phyloP scores from a whole-genome alignment of 2,797 vertebrate species.

The Petrocephalus sullivani region DNA sequence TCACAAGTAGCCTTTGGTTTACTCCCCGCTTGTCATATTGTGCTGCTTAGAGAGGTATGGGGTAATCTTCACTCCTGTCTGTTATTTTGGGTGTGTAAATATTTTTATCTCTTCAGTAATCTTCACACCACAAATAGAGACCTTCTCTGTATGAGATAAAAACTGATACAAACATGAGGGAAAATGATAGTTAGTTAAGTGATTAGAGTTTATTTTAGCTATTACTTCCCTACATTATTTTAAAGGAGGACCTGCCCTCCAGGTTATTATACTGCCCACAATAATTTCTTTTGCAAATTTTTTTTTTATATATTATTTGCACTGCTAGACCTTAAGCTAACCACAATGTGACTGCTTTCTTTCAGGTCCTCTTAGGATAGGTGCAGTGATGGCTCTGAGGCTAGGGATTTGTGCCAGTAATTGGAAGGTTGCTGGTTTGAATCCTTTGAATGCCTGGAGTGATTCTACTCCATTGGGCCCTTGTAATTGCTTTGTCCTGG shows the following conservation, averaged over 20 bases:
- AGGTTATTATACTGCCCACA: neutral
- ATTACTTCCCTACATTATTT: neutral
- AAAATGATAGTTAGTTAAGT: neutral
- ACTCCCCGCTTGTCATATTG: slow-evolving; percentile 23
- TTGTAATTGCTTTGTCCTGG: too few relatives aligned
- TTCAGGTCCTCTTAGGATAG: neutral
- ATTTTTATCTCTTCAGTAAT: neutral
- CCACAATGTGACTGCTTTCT: neutral
- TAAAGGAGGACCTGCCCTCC: neutral
- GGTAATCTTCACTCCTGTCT: neutral
- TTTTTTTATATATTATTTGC: neutral
- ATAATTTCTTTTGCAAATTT: neutral
- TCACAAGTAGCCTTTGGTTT: neutral
- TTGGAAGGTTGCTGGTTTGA: too few relatives aligned
- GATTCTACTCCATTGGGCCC: too few relatives aligned
- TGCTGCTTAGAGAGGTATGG: neutral
- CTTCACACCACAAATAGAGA: neutral
- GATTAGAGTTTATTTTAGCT: neutral
- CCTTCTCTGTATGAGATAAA: neutral
- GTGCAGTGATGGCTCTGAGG: too few relatives aligned
- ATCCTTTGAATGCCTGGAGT: too few relatives aligned
- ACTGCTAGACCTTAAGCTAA: neutral
- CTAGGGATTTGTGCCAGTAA: too few relatives aligned
- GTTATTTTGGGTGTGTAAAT: slow-evolving; percentile 12
- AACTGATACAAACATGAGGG: neutral